Base-by-base conservation (phyloP, 1,140 invertebrate species). In the Aphelinus atriplicis region DNA sequence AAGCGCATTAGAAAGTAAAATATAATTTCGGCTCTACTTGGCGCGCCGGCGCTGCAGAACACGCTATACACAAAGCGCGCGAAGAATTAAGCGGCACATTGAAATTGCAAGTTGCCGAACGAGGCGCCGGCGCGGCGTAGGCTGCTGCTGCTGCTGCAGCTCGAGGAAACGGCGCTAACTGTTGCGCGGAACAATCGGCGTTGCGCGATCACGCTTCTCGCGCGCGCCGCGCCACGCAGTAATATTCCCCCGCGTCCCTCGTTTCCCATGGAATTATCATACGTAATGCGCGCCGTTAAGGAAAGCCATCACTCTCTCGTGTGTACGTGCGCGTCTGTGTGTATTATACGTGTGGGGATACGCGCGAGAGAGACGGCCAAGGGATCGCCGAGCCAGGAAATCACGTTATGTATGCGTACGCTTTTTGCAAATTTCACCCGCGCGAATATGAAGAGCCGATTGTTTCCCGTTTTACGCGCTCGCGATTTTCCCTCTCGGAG, bases 261-360 rank as follows among this genome's bases (percentile, higher is more conserved):
- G 45, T 69, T 75, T 78, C 75, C 68, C 77, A 74, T 70, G 74
- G 69, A 77, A 78, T 75, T 73, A 77, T 72, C 77, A 58, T 68
- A 61, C 60, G 67, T 68, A 78, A 76, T 73, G 70, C 62, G 62
- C n/a, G 51, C 43, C 43, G 46, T 48, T 61, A 51, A 63, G 48
- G 61, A 46, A 63, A 71, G 26, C 42, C 60, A 56, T 56, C 48
- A 63, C 46, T 63, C 46, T 47, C 6, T 6, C 42, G 3, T 7
- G 42, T 45, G 42, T 60, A n/a, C 26, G 26, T 26, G 26, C 26
- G 26, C 26, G 26, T 26, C 26, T 26, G 26, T 26, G 26, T 26
- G 26, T 26, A 26, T 26, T 26, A 26, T 26, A 26, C 26, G 26
- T 26, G 0, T 26, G 26, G 26, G 26, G 26, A 26, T 26, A 26